Evolutionary conservation across 2,797 vertebrate genomes (phyloP).

Genomic region (Gallinago nigripennis): DNA sequence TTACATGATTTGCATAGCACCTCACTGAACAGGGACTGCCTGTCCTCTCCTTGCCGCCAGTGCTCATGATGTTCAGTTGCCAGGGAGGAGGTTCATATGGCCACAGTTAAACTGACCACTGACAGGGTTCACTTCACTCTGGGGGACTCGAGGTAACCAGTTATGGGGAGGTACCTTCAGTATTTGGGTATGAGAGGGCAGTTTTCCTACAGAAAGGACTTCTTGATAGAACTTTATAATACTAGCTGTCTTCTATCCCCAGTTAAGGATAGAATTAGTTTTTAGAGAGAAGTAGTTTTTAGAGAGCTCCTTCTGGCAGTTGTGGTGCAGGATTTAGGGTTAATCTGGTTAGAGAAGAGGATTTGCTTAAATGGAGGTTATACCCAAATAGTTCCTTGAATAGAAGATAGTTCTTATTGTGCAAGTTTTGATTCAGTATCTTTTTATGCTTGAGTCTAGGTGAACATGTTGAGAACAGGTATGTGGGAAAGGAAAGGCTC

Average conservation of each 20-base stretch:
- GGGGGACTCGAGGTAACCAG: not conserved
- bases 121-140: not conserved
- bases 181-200: not conserved
- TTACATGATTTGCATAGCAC: not conserved
- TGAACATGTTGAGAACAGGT: not conserved
- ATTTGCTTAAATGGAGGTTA: not conserved
- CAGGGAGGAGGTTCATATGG: not conserved
- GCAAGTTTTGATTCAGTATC: not conserved
- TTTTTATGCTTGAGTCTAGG: accelerated
- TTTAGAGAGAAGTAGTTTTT: not conserved
- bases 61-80: not conserved
- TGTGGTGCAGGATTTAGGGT: not conserved
- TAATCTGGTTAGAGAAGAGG: not conserved
- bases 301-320: not conserved
- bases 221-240: not conserved
- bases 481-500: not conserved
- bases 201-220: not conserved
- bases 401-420: not conserved
- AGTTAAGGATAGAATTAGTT: not conserved
- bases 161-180: not conserved
- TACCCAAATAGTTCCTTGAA: not conserved
- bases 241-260: not conserved
- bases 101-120: not conserved
- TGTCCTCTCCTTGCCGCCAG: not conserved
- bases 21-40: not conserved